These are phyloP conservation scores for Nematostella vectensis DNA, from an alignment of 92 coral and sea anemone species.

Conservation along the genomic window DNA sequence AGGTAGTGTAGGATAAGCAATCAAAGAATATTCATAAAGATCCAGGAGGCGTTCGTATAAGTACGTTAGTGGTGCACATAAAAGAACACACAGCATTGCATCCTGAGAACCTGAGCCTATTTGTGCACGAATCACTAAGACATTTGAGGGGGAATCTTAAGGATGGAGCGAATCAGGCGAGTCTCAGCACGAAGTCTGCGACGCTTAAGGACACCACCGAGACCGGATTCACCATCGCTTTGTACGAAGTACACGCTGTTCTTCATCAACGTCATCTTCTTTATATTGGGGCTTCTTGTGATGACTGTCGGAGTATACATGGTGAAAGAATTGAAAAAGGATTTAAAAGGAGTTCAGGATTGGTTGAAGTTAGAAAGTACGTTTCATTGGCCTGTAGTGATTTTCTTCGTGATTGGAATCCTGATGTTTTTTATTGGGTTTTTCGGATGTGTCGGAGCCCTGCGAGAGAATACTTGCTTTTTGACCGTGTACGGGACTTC, in stretches of 20 bases:
- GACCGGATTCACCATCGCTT: conserved; percentile 41
- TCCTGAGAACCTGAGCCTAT: no score
- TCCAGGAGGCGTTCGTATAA: no score
- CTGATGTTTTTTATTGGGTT: conserved; percentile 69
- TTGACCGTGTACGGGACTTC: conserved; percentile 43
- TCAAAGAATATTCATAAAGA: no score
- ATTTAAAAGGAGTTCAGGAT: no score
- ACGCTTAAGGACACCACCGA: neutral
- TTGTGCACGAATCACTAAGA: no score
- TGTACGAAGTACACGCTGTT: conserved; percentile 65
- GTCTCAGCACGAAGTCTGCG: no score
- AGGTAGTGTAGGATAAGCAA: no score
- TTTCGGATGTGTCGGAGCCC: conserved; percentile 83
- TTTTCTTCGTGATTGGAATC: conserved; percentile 61
- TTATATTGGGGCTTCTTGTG: conserved; percentile 49
- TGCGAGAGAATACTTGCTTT: conserved; percentile 88
- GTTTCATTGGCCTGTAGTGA: conserved; percentile 57
- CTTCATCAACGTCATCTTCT: conserved; percentile 65
- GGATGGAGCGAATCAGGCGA: no score
- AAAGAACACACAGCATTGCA: no score
- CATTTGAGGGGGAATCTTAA: no score
- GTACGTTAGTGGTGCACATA: no score
- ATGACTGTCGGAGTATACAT: conserved; percentile 58
- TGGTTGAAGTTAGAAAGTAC: conserved; percentile 53
- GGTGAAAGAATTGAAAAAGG: conserved; percentile 53